Conservation (phyloP, 2,888 invertebrate genomes). For the Villa cingulata region DNA sequence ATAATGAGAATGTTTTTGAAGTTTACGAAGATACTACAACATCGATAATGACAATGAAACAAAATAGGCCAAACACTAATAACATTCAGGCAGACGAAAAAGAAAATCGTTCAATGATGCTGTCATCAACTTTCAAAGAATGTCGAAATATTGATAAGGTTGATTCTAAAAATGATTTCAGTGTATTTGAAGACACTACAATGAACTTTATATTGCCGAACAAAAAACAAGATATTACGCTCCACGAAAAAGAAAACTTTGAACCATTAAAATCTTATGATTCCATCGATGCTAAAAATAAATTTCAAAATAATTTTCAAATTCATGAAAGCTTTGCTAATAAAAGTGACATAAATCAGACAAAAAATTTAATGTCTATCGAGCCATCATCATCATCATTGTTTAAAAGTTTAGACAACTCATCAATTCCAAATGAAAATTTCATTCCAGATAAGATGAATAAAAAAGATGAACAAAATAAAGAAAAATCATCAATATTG, state of each 20-base stretch:
- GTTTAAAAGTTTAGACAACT: background rate
- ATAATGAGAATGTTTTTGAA: background rate
- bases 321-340: too few species aligned
- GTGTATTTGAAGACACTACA: background rate
- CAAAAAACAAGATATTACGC: background rate
- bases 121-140: too few species aligned
- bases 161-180: background rate
- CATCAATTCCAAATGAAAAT: background rate
- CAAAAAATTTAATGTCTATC: too few species aligned
- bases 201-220: background rate
- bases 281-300: too few species aligned
- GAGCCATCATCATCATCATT: background rate
- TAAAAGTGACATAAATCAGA: too few species aligned
- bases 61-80: background rate
- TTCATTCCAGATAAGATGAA: too few species aligned
- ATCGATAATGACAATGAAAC: background rate
- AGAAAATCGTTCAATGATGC: background rate
- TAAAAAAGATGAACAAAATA: background rate
- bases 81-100: background rate
- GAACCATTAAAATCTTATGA: too few species aligned
- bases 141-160: too few species aligned
- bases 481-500: constrained; percentile 1
- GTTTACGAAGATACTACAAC: constrained; percentile 1
- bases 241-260: background rate
- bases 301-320: background rate